phyloP scores from a whole-genome alignment of 2,888 invertebrate genomes.

The Carabus problematicus region DNA sequence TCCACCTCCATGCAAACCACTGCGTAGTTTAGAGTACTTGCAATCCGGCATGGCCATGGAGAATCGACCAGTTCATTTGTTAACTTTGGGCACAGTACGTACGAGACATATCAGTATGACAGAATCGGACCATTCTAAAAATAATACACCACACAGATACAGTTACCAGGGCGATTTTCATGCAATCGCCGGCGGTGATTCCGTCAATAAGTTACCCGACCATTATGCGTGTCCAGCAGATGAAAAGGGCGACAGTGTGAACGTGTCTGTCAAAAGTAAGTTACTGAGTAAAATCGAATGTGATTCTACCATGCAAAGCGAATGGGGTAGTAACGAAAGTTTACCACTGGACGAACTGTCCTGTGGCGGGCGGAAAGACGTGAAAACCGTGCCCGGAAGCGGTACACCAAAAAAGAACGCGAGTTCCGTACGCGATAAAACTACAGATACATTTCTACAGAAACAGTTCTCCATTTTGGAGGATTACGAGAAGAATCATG shows the following conservation, averaged over 20 bases:
- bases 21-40: slow-evolving; percentile 39
- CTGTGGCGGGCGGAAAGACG: slow-evolving; percentile 11
- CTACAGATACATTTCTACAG: slow-evolving; percentile 23
- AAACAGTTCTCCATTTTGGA: slow-evolving; percentile 38
- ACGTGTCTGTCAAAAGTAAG: slow-evolving; percentile 30
- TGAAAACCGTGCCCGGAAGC: too few relatives aligned
- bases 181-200: background rate
- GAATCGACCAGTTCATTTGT: slow-evolving; percentile 34
- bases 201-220: background rate
- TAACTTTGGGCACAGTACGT: slow-evolving; percentile 29
- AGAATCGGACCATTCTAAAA: slow-evolving; percentile 38
- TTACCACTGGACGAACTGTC: slow-evolving; percentile 34
- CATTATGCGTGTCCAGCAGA: background rate
- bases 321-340: slow-evolving; percentile 40
- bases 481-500: slow-evolving; percentile 39
- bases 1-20: slow-evolving; percentile 39
- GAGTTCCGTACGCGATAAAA: slow-evolving; percentile 23
- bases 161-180: slow-evolving; percentile 38
- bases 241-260: slow-evolving; percentile 25
- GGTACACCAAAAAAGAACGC: slow-evolving; percentile 28
- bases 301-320: slow-evolving; percentile 36
- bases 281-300: slow-evolving; percentile 33
- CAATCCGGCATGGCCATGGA: slow-evolving; percentile 29
- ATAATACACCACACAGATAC: slow-evolving; percentile 37
- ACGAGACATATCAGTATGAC: slow-evolving; percentile 43